Base-by-base conservation (phyloP, 2,888 invertebrate genomes). In the Heliothis peltigera region DNA sequence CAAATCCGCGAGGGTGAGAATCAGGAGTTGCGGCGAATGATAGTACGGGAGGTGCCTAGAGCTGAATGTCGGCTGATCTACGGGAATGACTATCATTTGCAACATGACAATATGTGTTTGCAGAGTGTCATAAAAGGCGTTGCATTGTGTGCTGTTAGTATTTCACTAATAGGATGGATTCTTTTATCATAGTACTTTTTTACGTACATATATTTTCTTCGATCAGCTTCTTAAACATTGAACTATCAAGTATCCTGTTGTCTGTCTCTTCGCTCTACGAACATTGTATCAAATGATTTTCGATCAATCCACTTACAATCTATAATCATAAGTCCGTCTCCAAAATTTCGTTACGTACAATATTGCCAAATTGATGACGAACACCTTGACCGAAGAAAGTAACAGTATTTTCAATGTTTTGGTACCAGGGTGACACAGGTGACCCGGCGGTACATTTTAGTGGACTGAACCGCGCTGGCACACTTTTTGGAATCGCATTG, bases 381-480 rank as follows among this genome's bases (percentile, higher is more conserved):
- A n/a, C 19, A 32, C 64, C 55, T 53, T 57, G 70, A 68, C 59
- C 49, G 32, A 61, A 35, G 48, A 59, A 55, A 77, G 47, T 72
- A 66, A 72, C 75, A 66, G 61, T 72, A 17, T 19, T 77, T 68
- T 73, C 53, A 81, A 74, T 73, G 60, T 74, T 61, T 76, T 43
- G 70, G 46, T 77, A 82, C 65, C 84, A 95, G 95, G 95, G 95
- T 22, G 95, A 95, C 83, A 94, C 90, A 1, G 95, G 95, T 3
- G 89, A 95, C 56, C 95, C 95, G 8, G 94, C 94, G 7, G 95
- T 95, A 0, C 90, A 92, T 62, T 95, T 95, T 76, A 93, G 87
- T 61, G 95, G 93, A 0, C 56, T 87, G n/a, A 91, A 90, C 59
- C 84, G 90, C n/a, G 89, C 87, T 0, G 95, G 95, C 4, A 92